These are phyloP conservation scores for Ashinkailepas kermadecensis DNA, from an alignment of 2,888 invertebrate genomes.

Conservation along the genomic window DNA sequence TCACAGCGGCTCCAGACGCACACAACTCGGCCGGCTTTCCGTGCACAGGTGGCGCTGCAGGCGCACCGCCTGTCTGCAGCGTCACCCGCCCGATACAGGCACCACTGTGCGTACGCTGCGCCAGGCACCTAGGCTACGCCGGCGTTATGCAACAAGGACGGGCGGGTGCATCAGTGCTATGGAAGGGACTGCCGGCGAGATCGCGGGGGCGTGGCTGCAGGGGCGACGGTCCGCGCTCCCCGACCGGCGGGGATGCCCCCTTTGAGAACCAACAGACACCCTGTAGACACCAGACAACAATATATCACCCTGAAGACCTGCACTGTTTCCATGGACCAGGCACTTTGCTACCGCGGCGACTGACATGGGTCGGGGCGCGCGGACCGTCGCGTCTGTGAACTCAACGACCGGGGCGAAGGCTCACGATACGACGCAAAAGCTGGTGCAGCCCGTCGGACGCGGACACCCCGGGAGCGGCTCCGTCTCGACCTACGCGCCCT, in stretches of 20 bases:
- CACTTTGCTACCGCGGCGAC: slow-evolving; percentile 10
- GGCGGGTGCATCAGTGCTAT: background rate
- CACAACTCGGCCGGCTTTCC: too few relatives aligned
- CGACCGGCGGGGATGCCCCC: background rate
- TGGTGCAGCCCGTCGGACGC: background rate
- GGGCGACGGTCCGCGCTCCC: background rate
- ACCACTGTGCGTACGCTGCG: background rate
- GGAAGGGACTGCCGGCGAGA: background rate
- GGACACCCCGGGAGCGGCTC: background rate
- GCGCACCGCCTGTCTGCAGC: slow-evolving; percentile 27
- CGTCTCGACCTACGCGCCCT: background rate
- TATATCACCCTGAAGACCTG: background rate
- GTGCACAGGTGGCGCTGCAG: slow-evolving; percentile 25
- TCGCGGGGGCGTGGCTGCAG: too few relatives aligned
- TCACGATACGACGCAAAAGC: background rate
- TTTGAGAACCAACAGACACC: background rate
- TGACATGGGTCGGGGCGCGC: background rate
- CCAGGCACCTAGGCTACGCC: background rate
- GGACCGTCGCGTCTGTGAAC: background rate
- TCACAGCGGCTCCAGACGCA: too few relatives aligned
- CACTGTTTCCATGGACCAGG: slow-evolving; percentile 10
- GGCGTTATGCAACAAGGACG: background rate
- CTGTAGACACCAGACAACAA: background rate
- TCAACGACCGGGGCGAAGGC: background rate
- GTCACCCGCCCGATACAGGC: too few relatives aligned